A percentile compares a stretch with the other conserved stretches of the same genome.
These are phyloP conservation scores for Ascaphus truei DNA, from an alignment of 2,113 vertebrate genomes.

Conservation along the genomic window DNA sequence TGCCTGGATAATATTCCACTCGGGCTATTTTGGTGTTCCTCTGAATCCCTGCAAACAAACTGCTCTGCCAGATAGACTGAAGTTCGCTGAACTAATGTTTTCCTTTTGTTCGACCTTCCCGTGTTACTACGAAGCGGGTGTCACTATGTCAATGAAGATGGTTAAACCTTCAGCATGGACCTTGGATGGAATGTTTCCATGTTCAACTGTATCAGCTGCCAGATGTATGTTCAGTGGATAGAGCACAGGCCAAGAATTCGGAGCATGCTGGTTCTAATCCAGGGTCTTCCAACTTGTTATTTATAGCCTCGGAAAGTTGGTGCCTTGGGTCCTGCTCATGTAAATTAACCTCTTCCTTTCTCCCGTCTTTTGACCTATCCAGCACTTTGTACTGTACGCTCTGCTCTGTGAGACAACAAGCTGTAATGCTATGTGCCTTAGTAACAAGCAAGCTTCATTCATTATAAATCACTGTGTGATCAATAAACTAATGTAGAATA, in stretches of 20 bases:
- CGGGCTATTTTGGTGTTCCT: no score
- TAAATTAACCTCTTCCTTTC: background rate
- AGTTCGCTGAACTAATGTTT: background rate
- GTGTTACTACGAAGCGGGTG: background rate
- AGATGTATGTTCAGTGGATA: background rate
- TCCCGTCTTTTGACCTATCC: background rate
- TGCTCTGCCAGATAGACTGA: background rate
- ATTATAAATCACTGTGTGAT: no score
- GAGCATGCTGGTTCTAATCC: conserved; percentile 19
- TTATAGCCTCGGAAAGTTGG: background rate
- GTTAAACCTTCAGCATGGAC: background rate
- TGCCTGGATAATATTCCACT: no score
- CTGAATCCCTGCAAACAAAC: no score
- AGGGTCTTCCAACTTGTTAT: background rate
- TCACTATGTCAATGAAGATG: background rate
- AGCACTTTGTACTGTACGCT: no score
- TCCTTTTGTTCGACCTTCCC: background rate
- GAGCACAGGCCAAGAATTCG: background rate
- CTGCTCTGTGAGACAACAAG: no score
- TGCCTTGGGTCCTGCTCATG: conserved; percentile 11
- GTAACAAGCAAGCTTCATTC: no score
- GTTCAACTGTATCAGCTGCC: background rate
- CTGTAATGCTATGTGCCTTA: no score
- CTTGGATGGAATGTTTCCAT: background rate
- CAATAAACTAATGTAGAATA: no score